phyloP scores from a whole-genome alignment of 2,113 vertebrate genomes.

The Chlamydotis undulata region DNA sequence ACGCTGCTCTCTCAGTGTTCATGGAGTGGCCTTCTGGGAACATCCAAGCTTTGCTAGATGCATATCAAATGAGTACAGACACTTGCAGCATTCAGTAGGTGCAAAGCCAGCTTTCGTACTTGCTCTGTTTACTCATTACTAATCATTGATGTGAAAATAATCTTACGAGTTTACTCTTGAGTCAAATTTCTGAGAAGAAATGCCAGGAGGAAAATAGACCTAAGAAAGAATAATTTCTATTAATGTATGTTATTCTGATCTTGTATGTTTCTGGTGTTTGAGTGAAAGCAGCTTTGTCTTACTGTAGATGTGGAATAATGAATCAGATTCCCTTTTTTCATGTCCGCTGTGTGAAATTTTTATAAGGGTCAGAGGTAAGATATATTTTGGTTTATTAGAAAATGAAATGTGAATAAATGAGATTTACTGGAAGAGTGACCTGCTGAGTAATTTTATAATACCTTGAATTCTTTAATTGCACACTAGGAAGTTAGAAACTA shows the following conservation, averaged over 20 bases:
- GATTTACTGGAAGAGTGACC: not conserved
- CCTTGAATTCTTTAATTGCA: conserved; percentile 31
- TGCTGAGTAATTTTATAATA: not conserved
- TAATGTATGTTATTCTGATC: conserved; percentile 15
- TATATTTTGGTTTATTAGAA: conserved; percentile 3
- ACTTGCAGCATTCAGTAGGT: conserved; percentile 99
- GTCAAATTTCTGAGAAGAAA: conserved; percentile 35
- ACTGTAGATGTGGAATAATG: not conserved
- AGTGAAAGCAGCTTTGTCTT: conserved; percentile 21
- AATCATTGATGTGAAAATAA: conserved; percentile 56
- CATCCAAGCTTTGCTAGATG: conserved; percentile 99
- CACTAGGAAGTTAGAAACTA: not conserved
- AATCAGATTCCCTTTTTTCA: not conserved
- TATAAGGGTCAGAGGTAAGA: not conserved
- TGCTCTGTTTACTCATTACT: conserved; percentile 85
- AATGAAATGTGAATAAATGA: not conserved
- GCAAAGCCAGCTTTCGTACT: conserved; percentile 94
- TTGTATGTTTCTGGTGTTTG: not conserved
- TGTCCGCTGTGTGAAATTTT: not conserved
- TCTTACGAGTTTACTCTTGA: conserved; percentile 27
- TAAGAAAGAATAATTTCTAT: conserved; percentile 5
- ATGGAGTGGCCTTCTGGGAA: conserved; percentile 98
- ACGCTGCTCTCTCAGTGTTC: conserved; percentile 98
- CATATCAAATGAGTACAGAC: conserved; percentile 99
- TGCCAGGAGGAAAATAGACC: not conserved